Base-by-base conservation (phyloP, 2,113 vertebrate genomes). In the Rhabdomys dilectus region DNA sequence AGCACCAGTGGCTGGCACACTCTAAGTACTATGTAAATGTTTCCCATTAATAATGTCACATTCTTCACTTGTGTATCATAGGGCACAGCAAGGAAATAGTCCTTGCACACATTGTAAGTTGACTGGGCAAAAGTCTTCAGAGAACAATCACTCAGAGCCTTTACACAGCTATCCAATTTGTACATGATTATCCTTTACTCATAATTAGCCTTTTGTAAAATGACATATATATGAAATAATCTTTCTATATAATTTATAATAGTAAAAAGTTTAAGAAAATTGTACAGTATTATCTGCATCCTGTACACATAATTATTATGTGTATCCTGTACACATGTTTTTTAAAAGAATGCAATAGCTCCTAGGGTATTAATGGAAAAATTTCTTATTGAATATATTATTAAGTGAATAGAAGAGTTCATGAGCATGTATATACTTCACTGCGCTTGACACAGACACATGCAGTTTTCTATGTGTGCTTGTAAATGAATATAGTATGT, bases 21-120 rank as follows among this genome's bases (percentile, higher is more conserved):
- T 91, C 12, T 73, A 56, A 85, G 70, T 68, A 75, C 34, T 64
- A 10, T 60, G 64, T 72, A 92, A 96, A 84, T 39, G 34, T 93
- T 91, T 89, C 45, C 88, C 91, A 91, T 92, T 96, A 97, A 95
- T 97, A 91, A 92, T 78, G 72, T 90, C 81, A 91, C 64, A 91
- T 66, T 95, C 58, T 66, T 91, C 76, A 88, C 92, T 78, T 91
- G 91, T 39, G 73, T 73, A 48, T 96, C 88, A 73, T 48, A 95
- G 80, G 53, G 36, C 72, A 82, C 10, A 58, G 92, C 80, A 93
- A 78, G 60, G 66, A 96, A 92, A 91, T 60, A 75, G 39, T 93
- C 85, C 80, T 53, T 0, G 3, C 26, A 51, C 51, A 60, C 85
- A 58, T 68, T 95, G 16, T 62, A 93, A 96, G 66, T 73, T 82